Evolutionary conservation across 1,140 invertebrate species (phyloP), one percentile per base, ranked within the genome.

Genomic region (Neodiprion fabricii): DNA sequence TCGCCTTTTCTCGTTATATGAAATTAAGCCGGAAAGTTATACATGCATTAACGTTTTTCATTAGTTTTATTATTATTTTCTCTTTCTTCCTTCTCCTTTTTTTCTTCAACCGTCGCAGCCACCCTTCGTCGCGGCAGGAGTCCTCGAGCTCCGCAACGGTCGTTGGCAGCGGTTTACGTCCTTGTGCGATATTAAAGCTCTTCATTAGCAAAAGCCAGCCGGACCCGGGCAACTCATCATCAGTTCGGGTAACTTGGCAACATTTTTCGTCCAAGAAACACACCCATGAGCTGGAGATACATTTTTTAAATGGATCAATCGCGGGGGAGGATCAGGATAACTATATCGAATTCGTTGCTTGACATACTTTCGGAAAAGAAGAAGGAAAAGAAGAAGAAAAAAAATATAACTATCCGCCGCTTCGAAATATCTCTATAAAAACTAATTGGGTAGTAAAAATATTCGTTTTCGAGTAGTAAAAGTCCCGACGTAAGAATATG

Each of bases 141-240:
- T 40, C 1, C 28, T 40, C 53, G 53, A 61, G n/a, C 8, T 14
- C 8, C 11, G n/a, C 11, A 17, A 61, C 67, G 40, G 12, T 47
- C 67, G 67, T 69, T 71, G 48, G 66, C 70, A 50, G 70, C 70
- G 75, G 74, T 77, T 80, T 77, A 80, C 76, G 75, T 76, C 75
- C 66, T 70, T 75, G 74, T 67, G 67, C 78, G 76, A 73, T 75
- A 78, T 81, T 79, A 79, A 80, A 80, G 76, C 76, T 78, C 78
- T 84, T 81, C 78, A 84, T 83, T 84, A 83, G 80, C 80, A 73
- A 74, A 77, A 78, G 79, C 79, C 76, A 74, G 72, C 40, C 73
- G 70, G 76, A 75, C 77, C 28, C 5, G 28, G 17, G 28, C 28
- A 40, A 40, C 28, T 40, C 28, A 5, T 40, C 28, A 40, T 40